A percentile compares a stretch with the other conserved stretches of the same genome.
phyloP scores from a whole-genome alignment of 2,888 invertebrate genomes.

The Cephalotes varians region DNA sequence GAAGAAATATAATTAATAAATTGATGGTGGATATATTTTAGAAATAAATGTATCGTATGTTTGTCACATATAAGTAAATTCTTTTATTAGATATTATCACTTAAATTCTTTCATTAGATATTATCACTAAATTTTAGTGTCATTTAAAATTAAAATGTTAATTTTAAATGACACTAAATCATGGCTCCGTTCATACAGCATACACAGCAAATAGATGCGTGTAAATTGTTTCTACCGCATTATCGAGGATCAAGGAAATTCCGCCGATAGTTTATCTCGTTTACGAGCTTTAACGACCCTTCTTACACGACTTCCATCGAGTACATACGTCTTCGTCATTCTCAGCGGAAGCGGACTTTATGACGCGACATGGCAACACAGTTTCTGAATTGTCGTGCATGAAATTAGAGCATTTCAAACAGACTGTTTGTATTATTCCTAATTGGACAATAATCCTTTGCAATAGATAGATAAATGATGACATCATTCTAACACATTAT shows the following conservation, averaged over 20 bases:
- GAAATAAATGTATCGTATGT: neutral
- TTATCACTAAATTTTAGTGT: constrained; percentile 4
- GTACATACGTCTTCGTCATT: constrained; percentile 57
- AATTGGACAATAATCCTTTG: neutral
- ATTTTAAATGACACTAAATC: too few relatives aligned
- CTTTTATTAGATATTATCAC: neutral
- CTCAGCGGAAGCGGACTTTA: constrained; percentile 43
- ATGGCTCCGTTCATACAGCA: constrained; percentile 5
- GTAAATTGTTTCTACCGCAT: constrained; percentile 75
- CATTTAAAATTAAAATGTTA: neutral
- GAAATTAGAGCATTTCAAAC: neutral
- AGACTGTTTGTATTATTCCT: neutral
- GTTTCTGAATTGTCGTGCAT: neutral
- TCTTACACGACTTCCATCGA: constrained; percentile 63
- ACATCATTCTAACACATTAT: neutral
- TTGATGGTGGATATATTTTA: neutral
- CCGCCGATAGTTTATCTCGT: constrained; percentile 76
- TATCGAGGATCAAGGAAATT: constrained; percentile 77
- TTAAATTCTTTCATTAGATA: constrained; percentile 1
- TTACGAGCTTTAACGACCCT: constrained; percentile 72
- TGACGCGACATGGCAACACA: constrained; percentile 25
- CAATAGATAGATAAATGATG: neutral
- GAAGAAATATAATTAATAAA: constrained; percentile 14
- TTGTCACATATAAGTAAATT: constrained; percentile 11
- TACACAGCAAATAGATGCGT: constrained; percentile 67